A percentile compares a stretch with the other conserved stretches of the same genome.
Evolutionary conservation across 2,113 vertebrate species (phyloP).

Genomic region (Dryoscopus gambensis): DNA sequence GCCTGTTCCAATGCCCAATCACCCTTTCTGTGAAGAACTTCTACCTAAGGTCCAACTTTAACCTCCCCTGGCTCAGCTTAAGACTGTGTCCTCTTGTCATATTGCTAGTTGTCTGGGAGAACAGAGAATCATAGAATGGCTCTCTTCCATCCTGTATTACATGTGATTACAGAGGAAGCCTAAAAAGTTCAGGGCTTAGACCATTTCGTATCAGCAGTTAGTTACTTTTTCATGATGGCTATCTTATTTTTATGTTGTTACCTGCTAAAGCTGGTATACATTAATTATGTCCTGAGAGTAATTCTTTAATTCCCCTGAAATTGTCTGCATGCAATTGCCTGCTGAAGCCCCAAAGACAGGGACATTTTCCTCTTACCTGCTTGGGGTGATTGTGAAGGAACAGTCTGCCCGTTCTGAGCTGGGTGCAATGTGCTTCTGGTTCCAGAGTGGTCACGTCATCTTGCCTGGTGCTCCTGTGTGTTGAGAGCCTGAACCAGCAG

Average conservation of each 20-base stretch:
- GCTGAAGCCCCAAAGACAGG: background rate
- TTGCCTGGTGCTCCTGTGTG: background rate
- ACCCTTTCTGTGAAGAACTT: background rate
- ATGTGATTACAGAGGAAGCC: too few relatives aligned
- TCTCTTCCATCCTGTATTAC: background rate
- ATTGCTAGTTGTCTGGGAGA: background rate
- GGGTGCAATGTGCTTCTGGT: background rate
- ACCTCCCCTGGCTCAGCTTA: background rate
- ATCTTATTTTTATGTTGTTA: background rate
- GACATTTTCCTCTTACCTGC: rapidly evolving
- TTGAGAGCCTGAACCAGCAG: background rate
- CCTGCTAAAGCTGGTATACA: background rate
- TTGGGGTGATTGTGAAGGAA: background rate
- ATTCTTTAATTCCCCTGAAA: background rate
- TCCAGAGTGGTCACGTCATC: rapidly evolving
- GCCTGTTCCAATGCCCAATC: background rate
- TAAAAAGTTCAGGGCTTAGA: background rate
- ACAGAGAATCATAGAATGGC: background rate
- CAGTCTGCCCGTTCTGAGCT: background rate
- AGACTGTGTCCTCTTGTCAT: background rate
- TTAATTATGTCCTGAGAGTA: background rate
- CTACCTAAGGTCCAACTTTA: background rate
- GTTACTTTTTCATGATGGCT: background rate
- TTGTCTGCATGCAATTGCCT: background rate
- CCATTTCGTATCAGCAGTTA: too few relatives aligned